A percentile compares a stretch with the other conserved stretches of the same genome.
These are phyloP conservation scores for Acanthopleura granulata DNA, from an alignment of 2,888 invertebrate species.

Conservation along the genomic window DNA sequence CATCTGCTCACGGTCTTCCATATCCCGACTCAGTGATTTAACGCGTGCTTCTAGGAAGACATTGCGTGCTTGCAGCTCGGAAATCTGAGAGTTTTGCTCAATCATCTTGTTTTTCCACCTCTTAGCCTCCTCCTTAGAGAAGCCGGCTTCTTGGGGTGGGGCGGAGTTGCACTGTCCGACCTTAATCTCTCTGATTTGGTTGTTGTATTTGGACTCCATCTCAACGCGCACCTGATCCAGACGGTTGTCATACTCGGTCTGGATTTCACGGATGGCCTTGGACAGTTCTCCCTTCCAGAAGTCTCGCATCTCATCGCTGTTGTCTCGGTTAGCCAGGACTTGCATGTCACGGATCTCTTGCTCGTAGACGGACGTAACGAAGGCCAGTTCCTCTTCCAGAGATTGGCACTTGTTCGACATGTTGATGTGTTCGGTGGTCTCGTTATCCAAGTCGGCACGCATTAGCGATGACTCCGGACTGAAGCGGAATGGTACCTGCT, in stretches of 20 bases:
- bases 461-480: constrained; percentile 36
- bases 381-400: constrained; percentile 70
- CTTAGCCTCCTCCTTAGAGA: constrained; percentile 69
- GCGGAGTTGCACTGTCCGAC: constrained; percentile 67
- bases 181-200: constrained; percentile 70
- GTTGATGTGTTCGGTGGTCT: constrained; percentile 70
- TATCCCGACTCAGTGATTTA: not conserved
- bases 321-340: constrained; percentile 68
- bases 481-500: not conserved
- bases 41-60: constrained; percentile 8
- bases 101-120: constrained; percentile 61
- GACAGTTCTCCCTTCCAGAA: constrained; percentile 72
- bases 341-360: constrained; percentile 69
- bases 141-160: constrained; percentile 67
- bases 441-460: constrained; percentile 68
- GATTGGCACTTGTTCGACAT: constrained; percentile 70
- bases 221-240: constrained; percentile 66
- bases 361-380: constrained; percentile 55
- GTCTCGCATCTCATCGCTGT: constrained; percentile 70
- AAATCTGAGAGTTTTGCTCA: constrained; percentile 32
- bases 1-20: constrained; percentile 30
- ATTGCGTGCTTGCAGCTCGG: constrained; percentile 36
- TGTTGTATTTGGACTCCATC: constrained; percentile 70
- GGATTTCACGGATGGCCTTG: constrained; percentile 70
- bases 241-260: constrained; percentile 70